phyloP scores from a whole-genome alignment of 37 sponge, comb jelly and placozoan species.

The Halichondria panicea region DNA sequence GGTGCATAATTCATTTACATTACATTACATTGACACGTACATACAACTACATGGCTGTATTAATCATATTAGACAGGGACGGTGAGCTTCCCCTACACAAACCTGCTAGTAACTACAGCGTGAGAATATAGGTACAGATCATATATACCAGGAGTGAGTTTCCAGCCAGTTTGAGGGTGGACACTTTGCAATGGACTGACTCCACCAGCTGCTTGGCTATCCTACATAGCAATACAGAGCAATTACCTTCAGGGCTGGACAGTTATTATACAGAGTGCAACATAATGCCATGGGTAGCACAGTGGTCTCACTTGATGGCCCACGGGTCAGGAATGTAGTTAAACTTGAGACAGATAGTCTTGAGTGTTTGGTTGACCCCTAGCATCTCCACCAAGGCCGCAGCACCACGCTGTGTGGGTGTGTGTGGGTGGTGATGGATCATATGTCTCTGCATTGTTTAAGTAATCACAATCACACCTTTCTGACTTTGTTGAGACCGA shows the following conservation, averaged over 20 bases:
- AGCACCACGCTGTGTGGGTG: constrained; percentile 44
- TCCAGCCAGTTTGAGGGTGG: constrained; percentile 18
- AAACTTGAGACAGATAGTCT: constrained; percentile 49
- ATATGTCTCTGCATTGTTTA: neutral
- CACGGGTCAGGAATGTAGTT: constrained; percentile 63
- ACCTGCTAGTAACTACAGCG: no score
- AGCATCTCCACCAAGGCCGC: constrained; percentile 47
- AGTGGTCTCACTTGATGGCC: constrained; percentile 40
- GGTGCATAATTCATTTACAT: no score
- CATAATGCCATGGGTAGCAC: neutral
- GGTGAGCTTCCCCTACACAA: no score
- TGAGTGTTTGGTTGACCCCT: constrained; percentile 31
- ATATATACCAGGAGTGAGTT: constrained; percentile 8
- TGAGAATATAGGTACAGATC: no score
- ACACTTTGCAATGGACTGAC: neutral
- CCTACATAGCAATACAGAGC: neutral
- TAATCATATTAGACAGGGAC: no score
- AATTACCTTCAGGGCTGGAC: neutral
- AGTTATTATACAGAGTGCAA: neutral
- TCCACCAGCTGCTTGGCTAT: constrained; percentile 39
- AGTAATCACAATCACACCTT: constrained; percentile 23
- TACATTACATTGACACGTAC: no score
- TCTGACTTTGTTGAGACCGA: constrained; percentile 63
- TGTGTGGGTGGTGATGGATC: neutral
- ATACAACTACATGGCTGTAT: no score